Evolutionary conservation across 2,113 vertebrate genomes (phyloP).

Genomic region (Stegostoma tigrinum): DNA sequence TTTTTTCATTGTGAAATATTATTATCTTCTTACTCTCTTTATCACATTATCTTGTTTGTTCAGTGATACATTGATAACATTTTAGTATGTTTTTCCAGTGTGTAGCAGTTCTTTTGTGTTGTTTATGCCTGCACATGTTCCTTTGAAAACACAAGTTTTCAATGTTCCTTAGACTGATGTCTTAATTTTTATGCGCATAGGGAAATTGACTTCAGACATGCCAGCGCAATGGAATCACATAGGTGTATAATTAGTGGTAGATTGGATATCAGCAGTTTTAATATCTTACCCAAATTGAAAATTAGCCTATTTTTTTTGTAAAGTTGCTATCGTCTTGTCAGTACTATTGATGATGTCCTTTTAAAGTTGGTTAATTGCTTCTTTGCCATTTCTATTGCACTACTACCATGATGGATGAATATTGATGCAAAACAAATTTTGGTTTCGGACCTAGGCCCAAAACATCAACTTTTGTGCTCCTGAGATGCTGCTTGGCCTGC

Average conservation of each 20-base stretch:
- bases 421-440: background rate
- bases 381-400: background rate
- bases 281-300: background rate
- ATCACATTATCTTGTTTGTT: background rate
- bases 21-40: background rate
- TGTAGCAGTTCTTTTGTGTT: background rate
- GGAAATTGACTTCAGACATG: no score
- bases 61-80: background rate
- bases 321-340: background rate
- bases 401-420: background rate
- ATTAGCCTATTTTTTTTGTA: background rate
- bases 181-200: background rate
- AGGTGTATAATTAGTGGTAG: background rate
- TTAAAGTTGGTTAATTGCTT: background rate
- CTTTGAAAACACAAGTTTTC: background rate
- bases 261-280: background rate
- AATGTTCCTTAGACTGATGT: background rate
- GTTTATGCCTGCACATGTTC: background rate
- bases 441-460: no score
- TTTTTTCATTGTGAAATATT: constrained; percentile 7
- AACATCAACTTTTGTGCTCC: no score
- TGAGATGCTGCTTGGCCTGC: no score
- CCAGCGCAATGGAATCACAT: background rate
- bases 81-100: background rate
- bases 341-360: background rate